These are phyloP conservation scores for Neogale vison DNA, from an alignment of 2,113 vertebrate species.

Conservation along the genomic window DNA sequence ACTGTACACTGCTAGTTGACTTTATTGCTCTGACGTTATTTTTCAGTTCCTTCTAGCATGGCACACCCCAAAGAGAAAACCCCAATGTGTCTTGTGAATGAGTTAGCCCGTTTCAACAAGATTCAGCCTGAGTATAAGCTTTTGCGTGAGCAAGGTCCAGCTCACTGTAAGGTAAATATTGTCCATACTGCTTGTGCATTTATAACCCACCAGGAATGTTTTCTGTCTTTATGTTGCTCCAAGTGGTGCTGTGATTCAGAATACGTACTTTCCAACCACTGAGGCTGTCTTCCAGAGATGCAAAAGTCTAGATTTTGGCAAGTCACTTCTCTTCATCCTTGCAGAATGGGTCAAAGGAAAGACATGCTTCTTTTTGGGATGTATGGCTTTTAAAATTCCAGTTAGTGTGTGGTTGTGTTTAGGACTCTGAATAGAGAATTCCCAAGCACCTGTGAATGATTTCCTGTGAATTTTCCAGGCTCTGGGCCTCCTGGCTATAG, in stretches of 20 bases:
- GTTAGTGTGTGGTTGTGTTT: background rate
- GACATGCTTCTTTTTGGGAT: background rate
- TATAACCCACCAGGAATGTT: slow-evolving; percentile 30
- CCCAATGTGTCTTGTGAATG: slow-evolving; percentile 98
- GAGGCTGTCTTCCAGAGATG: slow-evolving; percentile 5
- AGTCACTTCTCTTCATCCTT: slow-evolving; percentile 39
- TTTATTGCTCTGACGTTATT: slow-evolving; percentile 60
- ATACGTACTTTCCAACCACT: slow-evolving; percentile 8
- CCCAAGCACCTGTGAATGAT: background rate
- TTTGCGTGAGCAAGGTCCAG: slow-evolving; percentile 94
- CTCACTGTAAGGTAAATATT: slow-evolving; percentile 93
- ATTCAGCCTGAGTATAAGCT: slow-evolving; percentile 96
- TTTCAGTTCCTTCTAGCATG: slow-evolving; percentile 95
- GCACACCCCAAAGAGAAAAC: slow-evolving; percentile 99
- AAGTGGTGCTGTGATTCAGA: slow-evolving; percentile 45
- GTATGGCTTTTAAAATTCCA: slow-evolving; percentile 39
- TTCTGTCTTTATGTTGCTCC: slow-evolving; percentile 44
- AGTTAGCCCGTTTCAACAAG: slow-evolving; percentile 98
- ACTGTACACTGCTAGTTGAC: slow-evolving; percentile 22
- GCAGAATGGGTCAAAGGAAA: slow-evolving; percentile 44
- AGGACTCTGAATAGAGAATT: slow-evolving; percentile 22
- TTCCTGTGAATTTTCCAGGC: background rate
- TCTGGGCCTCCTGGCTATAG: background rate
- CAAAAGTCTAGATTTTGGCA: slow-evolving; percentile 18
- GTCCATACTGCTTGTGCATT: background rate